Evolutionary conservation across 37 sponge, comb jelly and placozoan species (phyloP).

Genomic region (Theonella swinhoei): DNA sequence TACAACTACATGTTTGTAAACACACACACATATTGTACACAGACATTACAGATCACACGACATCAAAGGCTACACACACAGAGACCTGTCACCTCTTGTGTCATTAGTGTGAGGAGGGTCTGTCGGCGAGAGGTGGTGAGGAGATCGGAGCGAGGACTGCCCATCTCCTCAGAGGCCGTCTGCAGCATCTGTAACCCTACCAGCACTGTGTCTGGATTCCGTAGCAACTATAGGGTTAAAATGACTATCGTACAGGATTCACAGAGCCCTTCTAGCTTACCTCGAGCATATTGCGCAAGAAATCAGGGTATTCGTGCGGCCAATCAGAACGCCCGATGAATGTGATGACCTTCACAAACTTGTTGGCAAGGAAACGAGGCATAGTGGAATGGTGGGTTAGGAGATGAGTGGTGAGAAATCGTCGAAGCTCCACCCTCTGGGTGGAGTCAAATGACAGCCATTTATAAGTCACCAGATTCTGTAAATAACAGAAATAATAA

Average conservation of each 20-base stretch:
- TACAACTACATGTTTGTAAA: no score
- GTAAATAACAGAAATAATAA: background rate
- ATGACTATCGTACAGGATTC: background rate
- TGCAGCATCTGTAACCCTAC: slow-evolving; percentile 65
- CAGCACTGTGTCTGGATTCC: slow-evolving; percentile 9
- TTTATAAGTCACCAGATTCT: slow-evolving; percentile 58
- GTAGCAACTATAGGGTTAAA: slow-evolving; percentile 42
- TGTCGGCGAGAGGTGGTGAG: slow-evolving; percentile 53
- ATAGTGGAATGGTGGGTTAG: slow-evolving; percentile 20
- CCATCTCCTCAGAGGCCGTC: slow-evolving; percentile 84
- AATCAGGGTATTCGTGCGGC: slow-evolving; percentile 86
- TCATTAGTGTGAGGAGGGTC: slow-evolving; percentile 61
- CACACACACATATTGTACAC: no score
- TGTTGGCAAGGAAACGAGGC: slow-evolving; percentile 73
- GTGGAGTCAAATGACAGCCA: slow-evolving; percentile 45
- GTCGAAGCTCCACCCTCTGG: slow-evolving; percentile 48
- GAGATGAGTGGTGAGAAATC: slow-evolving; percentile 50
- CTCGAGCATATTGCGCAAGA: slow-evolving; percentile 68
- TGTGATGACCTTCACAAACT: slow-evolving; percentile 75
- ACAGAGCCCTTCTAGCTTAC: slow-evolving; percentile 17
- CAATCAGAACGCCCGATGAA: slow-evolving; percentile 75
- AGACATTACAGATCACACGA: no score
- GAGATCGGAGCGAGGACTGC: slow-evolving; percentile 62
- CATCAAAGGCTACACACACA: no score
- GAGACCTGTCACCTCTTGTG: no score